Evolutionary conservation across 2,797 vertebrate genomes (phyloP).

Genomic region (Setipinna tenuifilis): DNA sequence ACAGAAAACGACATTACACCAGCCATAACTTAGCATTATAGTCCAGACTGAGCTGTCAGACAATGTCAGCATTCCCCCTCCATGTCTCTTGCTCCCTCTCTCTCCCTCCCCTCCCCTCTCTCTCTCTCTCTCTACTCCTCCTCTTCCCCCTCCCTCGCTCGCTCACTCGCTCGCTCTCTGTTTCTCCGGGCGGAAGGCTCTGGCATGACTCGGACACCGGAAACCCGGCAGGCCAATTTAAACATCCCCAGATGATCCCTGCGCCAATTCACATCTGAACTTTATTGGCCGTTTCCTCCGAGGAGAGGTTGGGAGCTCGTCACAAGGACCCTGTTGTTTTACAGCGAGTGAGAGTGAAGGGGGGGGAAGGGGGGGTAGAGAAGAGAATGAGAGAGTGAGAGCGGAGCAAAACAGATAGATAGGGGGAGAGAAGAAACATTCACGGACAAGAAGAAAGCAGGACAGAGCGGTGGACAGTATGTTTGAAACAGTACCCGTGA

Average conservation of each 20-base stretch:
- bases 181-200: not conserved
- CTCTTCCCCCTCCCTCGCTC: conserved; percentile 50
- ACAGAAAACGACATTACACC: conserved; percentile 20
- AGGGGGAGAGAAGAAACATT: conserved; percentile 46
- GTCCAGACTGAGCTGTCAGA: conserved; percentile 9
- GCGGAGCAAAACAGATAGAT: conserved; percentile 46
- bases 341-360: conserved; percentile 35
- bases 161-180: conserved; percentile 29
- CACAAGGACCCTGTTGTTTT: conserved; percentile 72
- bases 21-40: conserved; percentile 22
- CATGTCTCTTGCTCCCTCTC: not conserved
- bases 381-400: conserved; percentile 34
- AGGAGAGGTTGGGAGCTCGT: conserved; percentile 54
- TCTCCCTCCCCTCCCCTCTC: conserved; percentile 24
- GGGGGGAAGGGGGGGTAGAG: conserved; percentile 36
- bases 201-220: conserved; percentile 56
- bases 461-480: not conserved
- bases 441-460: not conserved
- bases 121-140: not conserved
- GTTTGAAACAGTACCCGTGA: conserved; percentile 7
- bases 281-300: conserved; percentile 74
- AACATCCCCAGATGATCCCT: conserved; percentile 79
- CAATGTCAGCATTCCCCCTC: conserved; percentile 4
- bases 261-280: conserved; percentile 63
- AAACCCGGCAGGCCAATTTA: conserved; percentile 78